Percentiles rank a stretch among this genome's conserved stretches.
Evolutionary conservation across 2,888 invertebrate species (phyloP).

Genomic region (Lymantria monacha): DNA sequence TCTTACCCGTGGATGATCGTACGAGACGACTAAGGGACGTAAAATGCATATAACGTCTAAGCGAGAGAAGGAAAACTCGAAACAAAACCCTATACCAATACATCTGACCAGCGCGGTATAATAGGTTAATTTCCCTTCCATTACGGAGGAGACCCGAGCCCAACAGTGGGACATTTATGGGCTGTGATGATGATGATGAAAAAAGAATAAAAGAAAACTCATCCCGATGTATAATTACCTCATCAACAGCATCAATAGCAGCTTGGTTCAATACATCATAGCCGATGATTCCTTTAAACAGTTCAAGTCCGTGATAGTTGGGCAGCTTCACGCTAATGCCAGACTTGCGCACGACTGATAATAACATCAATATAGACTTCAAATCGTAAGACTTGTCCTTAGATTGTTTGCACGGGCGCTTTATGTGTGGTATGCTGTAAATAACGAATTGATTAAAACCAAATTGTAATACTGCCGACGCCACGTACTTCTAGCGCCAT

Average conservation of each 20-base stretch:
- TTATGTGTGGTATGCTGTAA: conserved; percentile 32
- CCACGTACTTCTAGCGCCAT: no score
- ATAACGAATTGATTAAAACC: background rate
- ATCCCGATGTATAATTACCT: conserved; percentile 60
- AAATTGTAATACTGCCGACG: background rate
- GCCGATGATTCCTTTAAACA: conserved; percentile 81
- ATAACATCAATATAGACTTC: conserved; percentile 69
- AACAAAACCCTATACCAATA: no score
- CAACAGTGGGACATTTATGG: no score
- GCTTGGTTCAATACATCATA: conserved; percentile 78
- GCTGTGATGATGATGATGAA: no score
- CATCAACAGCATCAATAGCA: conserved; percentile 81
- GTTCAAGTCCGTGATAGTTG: conserved; percentile 21
- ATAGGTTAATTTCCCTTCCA: no score
- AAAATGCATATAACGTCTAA: no score
- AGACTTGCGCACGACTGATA: conserved; percentile 74
- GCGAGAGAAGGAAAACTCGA: no score
- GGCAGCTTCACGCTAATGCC: conserved; percentile 45
- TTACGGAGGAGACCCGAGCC: no score
- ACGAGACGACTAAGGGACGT: no score
- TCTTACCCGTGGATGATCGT: no score
- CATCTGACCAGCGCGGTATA: no score
- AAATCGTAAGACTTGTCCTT: conserved; percentile 41
- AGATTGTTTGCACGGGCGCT: conserved; percentile 12
- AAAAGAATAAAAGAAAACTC: no score